Evolutionary conservation across 2,113 vertebrate genomes (phyloP).

Genomic region (Rhegmatorhina hoffmannsi): DNA sequence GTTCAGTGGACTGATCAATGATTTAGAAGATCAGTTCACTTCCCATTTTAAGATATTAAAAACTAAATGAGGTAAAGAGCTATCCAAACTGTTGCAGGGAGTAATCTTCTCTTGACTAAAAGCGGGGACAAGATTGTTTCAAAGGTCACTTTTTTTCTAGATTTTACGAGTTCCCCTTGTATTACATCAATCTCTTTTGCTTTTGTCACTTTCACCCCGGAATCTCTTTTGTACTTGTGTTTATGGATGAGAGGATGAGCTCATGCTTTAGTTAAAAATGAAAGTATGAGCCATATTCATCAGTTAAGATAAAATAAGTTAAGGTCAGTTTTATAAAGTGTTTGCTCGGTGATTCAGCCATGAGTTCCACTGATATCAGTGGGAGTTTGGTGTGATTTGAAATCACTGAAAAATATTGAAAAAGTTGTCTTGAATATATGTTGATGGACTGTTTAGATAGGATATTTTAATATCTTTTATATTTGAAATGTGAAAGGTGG

Average conservation of each 20-base stretch:
- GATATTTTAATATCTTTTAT: neutral
- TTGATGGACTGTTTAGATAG: neutral
- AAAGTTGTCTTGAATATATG: neutral
- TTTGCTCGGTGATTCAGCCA: neutral
- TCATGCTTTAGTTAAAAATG: neutral
- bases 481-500: neutral
- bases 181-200: neutral
- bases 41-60: conserved; percentile 7
- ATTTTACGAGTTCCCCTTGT: neutral
- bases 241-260: neutral
- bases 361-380: neutral
- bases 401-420: neutral
- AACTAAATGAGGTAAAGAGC: neutral
- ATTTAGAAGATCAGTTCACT: neutral
- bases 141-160: neutral
- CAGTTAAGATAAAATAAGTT: neutral
- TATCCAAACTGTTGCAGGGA: neutral
- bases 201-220: neutral
- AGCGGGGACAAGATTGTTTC: neutral
- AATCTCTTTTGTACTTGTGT: neutral
- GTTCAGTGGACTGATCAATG: neutral
- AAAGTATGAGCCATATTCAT: neutral
- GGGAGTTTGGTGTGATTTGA: neutral
- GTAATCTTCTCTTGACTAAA: neutral
- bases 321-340: neutral